Base-by-base conservation (phyloP, 1,140 invertebrate species). In the Hermetia illucens region DNA sequence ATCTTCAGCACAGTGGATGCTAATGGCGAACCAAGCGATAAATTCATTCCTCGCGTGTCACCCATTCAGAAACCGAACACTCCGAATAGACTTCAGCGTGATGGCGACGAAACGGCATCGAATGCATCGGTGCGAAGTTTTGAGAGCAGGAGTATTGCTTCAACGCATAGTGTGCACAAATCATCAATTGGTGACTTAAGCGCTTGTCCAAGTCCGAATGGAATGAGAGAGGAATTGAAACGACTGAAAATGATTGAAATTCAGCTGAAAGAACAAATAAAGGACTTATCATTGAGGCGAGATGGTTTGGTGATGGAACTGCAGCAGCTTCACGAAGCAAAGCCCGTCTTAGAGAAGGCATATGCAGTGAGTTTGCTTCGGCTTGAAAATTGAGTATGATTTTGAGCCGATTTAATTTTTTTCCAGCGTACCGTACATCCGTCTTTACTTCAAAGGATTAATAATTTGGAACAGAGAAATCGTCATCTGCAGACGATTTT, bases 401-500 rank as follows among this genome's bases (percentile, higher is more conserved):
- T 3, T 17, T 18, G 13, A 25, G 20, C 8, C n/a, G 5, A 37
- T 2, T 24, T 30, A 33, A 12, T 3, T 29, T 22, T 27, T 27
- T 24, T 5, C 25, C n/a, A 61, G 58, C 48, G 58, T 36, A 52
- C 58, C 2, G 47, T 51, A 19, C 58, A 61, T 54, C 58, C 58
- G 21, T 57, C 46, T 36, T 43, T 60, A 36, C 52, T 51, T 40
- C 52, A 62, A 39, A 47, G 55, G 43, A 48, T 60, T 29, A 56
- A 57, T 35, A 53, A 54, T 39, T 51, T 72, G 42, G 77, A 80
- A 42, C 61, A 72, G 32, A 68, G 70, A 30, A 73, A 74, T 47
- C 66, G 69, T 31, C 68, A 75, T 49, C 52, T 80, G 27, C 69
- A 77, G 46, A 55, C 64, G 40, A 68, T 67, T 42, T 56, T 79